Evolutionary conservation across 92 coral and sea anemone species (phyloP).

Genomic region (Palythoa grandis): DNA sequence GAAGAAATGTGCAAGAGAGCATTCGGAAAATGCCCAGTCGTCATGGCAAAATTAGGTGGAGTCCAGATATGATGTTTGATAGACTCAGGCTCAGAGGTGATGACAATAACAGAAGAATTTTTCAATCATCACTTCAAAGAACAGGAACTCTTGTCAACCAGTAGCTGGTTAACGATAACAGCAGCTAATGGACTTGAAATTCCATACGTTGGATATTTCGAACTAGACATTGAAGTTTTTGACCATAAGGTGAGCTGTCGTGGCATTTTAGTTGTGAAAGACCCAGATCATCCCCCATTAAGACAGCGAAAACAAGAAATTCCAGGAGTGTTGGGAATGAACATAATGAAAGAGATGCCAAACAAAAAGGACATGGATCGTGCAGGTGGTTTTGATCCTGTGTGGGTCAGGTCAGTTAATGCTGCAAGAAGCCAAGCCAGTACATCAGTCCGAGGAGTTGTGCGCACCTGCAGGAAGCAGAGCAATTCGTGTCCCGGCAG

Average conservation of each 20-base stretch:
- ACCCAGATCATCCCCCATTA: conserved; percentile 50
- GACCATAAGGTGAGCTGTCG: conserved; percentile 52
- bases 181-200: conserved; percentile 69
- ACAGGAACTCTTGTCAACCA: conserved; percentile 61
- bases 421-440: conserved; percentile 13
- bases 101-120: conserved; percentile 61
- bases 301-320: conserved; percentile 53
- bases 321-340: conserved; percentile 82
- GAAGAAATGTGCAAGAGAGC: conserved; percentile 53
- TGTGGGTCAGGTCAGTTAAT: conserved; percentile 53
- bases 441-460: conserved; percentile 52
- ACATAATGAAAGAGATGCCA: conserved; percentile 50
- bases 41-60: conserved; percentile 54
- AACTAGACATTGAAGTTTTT: conserved; percentile 59
- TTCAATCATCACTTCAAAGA: conserved; percentile 62
- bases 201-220: conserved; percentile 58
- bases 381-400: conserved; percentile 18
- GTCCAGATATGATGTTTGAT: conserved; percentile 58
- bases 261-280: conserved; percentile 68
- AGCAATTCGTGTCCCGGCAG: conserved; percentile 51
- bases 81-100: conserved; percentile 75
- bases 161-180: conserved; percentile 61
- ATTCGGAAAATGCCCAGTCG: conserved; percentile 66
- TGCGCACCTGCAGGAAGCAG: conserved; percentile 54
- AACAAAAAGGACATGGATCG: conserved; percentile 7